Conservation (phyloP, 2,113 vertebrate genomes). For the Ochotona princeps region DNA sequence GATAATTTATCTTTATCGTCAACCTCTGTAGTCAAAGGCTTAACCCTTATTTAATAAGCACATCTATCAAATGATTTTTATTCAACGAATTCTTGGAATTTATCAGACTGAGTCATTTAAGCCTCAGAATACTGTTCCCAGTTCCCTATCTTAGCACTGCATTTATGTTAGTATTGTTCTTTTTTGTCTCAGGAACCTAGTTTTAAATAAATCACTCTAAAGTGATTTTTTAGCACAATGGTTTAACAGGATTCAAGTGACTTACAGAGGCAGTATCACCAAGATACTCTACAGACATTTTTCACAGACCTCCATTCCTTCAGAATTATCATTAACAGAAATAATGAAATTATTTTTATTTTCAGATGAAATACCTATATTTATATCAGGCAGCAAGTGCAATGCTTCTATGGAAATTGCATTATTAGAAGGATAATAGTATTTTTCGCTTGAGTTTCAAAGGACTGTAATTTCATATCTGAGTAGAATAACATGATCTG, state of each 20-base stretch:
- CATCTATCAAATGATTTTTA: neutral
- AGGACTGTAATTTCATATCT: neutral
- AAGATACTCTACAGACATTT: neutral
- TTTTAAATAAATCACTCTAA: neutral
- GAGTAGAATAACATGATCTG: neutral
- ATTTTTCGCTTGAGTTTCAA: neutral
- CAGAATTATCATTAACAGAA: neutral
- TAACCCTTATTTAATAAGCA: neutral
- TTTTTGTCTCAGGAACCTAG: neutral
- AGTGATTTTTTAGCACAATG: neutral
- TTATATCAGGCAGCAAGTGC: neutral
- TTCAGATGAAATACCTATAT: neutral
- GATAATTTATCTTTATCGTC: too few species aligned
- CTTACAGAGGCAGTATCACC: neutral
- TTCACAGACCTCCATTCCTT: neutral
- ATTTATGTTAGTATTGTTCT: neutral
- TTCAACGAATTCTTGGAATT: neutral
- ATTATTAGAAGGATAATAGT: neutral
- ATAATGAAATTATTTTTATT: neutral
- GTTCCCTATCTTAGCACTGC: neutral
- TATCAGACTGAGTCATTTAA: neutral
- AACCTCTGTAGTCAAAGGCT: too few species aligned
- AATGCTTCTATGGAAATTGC: neutral
- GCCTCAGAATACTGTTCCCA: neutral
- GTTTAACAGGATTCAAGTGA: neutral